Conservation (phyloP, 2,888 invertebrate species). For the Pristionchus entomophagus region DNA sequence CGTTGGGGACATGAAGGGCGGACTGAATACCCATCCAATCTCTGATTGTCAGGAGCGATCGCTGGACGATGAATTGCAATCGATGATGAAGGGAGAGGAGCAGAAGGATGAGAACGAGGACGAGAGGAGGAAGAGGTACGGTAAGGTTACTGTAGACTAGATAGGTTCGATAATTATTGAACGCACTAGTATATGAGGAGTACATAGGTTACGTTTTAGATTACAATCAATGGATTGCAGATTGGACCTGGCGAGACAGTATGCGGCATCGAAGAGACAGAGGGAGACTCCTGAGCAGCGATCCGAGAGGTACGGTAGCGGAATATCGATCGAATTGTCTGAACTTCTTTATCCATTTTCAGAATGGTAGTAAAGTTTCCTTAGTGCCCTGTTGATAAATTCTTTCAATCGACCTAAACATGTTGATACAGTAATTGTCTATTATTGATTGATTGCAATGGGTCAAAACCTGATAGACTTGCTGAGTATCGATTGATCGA, state of each 20-base stretch:
- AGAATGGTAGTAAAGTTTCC: background rate
- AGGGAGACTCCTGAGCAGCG: conserved; percentile 43
- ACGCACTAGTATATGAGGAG: background rate
- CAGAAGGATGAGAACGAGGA: background rate
- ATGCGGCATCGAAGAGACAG: conserved; percentile 7
- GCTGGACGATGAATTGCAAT: background rate
- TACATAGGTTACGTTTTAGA: too few species aligned
- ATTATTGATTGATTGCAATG: too few species aligned
- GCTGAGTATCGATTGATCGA: too few species aligned
- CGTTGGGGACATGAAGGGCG: too few species aligned
- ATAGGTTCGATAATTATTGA: background rate
- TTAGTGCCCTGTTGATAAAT: background rate
- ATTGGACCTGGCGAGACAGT: conserved; percentile 1
- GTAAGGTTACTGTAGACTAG: background rate
- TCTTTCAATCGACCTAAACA: background rate
- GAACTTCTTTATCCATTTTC: background rate
- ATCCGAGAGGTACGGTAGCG: conserved; percentile 19
- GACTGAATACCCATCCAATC: too few species aligned
- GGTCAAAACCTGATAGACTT: too few species aligned
- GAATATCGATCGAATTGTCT: background rate
- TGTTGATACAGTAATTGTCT: too few species aligned
- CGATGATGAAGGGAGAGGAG: background rate
- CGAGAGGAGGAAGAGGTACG: background rate
- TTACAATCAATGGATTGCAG: conserved; percentile 17
- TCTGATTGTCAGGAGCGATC: background rate